Evolutionary conservation across 1,140 invertebrate species (phyloP).

Genomic region (Neodiprion lecontei): DNA sequence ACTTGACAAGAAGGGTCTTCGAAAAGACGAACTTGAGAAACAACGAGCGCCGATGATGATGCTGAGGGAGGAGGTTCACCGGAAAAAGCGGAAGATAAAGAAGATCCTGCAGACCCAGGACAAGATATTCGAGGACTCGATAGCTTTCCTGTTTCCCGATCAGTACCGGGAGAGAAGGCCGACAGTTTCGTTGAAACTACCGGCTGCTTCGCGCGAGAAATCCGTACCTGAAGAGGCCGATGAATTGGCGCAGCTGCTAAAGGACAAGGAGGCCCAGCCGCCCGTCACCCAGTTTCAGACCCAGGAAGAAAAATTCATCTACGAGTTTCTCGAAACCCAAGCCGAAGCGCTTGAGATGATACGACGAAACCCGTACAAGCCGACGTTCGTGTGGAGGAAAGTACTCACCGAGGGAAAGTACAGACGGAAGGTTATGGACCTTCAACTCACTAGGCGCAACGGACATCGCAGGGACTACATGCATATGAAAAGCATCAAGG

Average conservation of each 20-base stretch:
- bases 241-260: not conserved
- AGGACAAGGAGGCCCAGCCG: not conserved
- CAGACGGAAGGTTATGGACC: constrained; percentile 30
- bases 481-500: constrained; percentile 6
- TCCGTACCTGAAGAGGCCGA: not conserved
- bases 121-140: constrained; percentile 43
- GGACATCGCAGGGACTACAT: constrained; percentile 15
- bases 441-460: constrained; percentile 25
- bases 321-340: constrained; percentile 40
- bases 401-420: constrained; percentile 32
- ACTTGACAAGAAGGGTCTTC: constrained; percentile 57
- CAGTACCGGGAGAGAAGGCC: constrained; percentile 20
- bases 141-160: constrained; percentile 41
- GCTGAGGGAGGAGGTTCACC: constrained; percentile 50
- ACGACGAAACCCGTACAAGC: constrained; percentile 27
- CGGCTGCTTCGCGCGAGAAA: not conserved
- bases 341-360: constrained; percentile 32
- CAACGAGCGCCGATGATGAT: constrained; percentile 53
- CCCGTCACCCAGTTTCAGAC: constrained; percentile 18
- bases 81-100: constrained; percentile 48
- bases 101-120: constrained; percentile 37
- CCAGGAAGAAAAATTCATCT: constrained; percentile 39
- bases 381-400: constrained; percentile 39
- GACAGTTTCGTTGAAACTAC: not conserved
- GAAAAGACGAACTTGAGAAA: constrained; percentile 56